Conservation (phyloP, 2,797 vertebrate genomes). For the Ceryle rudis region DNA sequence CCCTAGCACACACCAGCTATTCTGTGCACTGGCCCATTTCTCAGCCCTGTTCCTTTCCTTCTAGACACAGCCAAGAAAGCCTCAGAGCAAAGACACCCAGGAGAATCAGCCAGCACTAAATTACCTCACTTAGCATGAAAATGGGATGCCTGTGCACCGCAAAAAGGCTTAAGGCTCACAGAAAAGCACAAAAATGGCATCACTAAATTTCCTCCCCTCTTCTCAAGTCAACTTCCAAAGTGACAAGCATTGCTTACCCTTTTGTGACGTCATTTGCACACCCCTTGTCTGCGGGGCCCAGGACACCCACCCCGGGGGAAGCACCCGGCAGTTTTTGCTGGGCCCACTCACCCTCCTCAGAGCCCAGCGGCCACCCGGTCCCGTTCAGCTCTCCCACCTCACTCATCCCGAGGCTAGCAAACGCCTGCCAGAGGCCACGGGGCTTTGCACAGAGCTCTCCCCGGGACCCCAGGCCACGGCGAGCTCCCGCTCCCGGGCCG, state of each 20-base stretch:
- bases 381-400: rapidly evolving
- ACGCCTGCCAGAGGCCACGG: neutral
- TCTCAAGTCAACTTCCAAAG: neutral
- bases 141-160: neutral
- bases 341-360: rapidly evolving
- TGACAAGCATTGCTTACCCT: rapidly evolving
- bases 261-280: rapidly evolving
- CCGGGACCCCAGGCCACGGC: rapidly evolving
- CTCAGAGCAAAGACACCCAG: neutral
- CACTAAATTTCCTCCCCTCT: neutral
- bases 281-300: neutral
- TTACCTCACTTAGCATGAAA: slow-evolving; percentile 35
- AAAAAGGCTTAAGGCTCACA: neutral
- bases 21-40: neutral
- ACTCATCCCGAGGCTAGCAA: neutral
- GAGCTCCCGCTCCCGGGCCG: neutral
- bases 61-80: neutral
- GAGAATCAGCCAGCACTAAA: slow-evolving; percentile 1
- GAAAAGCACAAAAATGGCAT: neutral
- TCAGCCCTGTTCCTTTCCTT: neutral
- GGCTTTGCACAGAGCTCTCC: rapidly evolving
- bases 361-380: neutral
- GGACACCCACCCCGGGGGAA: neutral
- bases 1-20: neutral
- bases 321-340: neutral